Evolutionary conservation across 2,888 invertebrate genomes (phyloP).

Genomic region (Camponotus fellah): DNA sequence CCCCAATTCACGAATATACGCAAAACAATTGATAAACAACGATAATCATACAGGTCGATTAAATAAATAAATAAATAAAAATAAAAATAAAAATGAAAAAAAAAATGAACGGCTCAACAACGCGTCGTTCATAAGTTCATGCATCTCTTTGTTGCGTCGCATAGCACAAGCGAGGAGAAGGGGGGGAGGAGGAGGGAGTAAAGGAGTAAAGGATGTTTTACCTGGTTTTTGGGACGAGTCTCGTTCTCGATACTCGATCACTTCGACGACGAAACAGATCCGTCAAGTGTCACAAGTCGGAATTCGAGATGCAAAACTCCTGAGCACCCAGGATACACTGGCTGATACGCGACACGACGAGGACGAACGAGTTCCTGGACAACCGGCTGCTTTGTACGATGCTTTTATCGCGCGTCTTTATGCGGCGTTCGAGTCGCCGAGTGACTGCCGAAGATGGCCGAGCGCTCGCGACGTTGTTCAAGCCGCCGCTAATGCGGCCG

Average conservation of each 20-base stretch:
- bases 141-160: slow-evolving; percentile 62
- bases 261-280: not conserved
- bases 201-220: not conserved
- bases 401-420: slow-evolving; percentile 78
- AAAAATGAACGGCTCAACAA: too few relatives aligned
- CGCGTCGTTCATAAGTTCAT: slow-evolving; percentile 9
- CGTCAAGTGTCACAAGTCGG: not conserved
- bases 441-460: not conserved
- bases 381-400: slow-evolving; percentile 72
- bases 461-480: not conserved
- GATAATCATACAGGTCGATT: not conserved
- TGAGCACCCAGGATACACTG: not conserved
- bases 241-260: not conserved
- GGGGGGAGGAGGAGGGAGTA: not conserved
- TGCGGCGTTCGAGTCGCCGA: slow-evolving; percentile 43
- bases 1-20: not conserved
- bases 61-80: not conserved
- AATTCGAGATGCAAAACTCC: not conserved
- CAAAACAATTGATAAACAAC: not conserved
- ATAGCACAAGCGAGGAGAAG: too few relatives aligned
- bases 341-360: slow-evolving; percentile 60
- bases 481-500: not conserved
- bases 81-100: too few relatives aligned
- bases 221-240: slow-evolving; percentile 1
- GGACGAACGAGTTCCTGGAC: slow-evolving; percentile 65